A percentile compares a stretch with the other conserved stretches of the same genome.
These are phyloP conservation scores for Tinamus guttatus DNA, from an alignment of 2,113 vertebrate genomes.

Conservation along the genomic window DNA sequence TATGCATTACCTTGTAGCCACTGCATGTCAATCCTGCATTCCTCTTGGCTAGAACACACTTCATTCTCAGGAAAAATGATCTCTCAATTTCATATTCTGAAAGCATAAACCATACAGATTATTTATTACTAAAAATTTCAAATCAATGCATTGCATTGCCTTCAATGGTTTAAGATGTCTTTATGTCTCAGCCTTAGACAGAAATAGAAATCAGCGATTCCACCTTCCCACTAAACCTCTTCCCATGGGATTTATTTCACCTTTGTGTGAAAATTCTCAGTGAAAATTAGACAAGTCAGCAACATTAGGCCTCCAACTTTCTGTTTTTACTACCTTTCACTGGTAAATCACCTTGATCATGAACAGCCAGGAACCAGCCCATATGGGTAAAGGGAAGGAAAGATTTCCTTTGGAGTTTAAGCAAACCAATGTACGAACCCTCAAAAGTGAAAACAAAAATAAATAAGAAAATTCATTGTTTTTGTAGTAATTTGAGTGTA, in stretches of 20 bases:
- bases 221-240: not conserved
- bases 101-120: slow-evolving; percentile 33
- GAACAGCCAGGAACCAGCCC: not conserved
- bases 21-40: slow-evolving; percentile 94
- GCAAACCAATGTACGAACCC: not conserved
- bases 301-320: not conserved
- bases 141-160: not conserved
- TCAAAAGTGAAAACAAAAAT: not conserved
- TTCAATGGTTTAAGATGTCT: not conserved
- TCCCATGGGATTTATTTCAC: not conserved
- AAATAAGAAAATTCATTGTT: not conserved
- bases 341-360: not conserved
- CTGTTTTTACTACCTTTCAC: not conserved
- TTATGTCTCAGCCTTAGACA: not conserved
- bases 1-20: slow-evolving; percentile 89
- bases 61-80: slow-evolving; percentile 96
- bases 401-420: fast-evolving
- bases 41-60: slow-evolving; percentile 93
- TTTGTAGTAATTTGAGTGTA: not conserved
- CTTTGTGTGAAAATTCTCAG: not conserved
- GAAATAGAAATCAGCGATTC: not conserved
- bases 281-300: not conserved
- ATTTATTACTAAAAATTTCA: not conserved
- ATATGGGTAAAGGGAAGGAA: not conserved
- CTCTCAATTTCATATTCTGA: slow-evolving; percentile 93